Percentiles rank a stretch among this genome's conserved stretches.
Conservation (phyloP, 2,888 invertebrate species). For the Philaethria dido region DNA sequence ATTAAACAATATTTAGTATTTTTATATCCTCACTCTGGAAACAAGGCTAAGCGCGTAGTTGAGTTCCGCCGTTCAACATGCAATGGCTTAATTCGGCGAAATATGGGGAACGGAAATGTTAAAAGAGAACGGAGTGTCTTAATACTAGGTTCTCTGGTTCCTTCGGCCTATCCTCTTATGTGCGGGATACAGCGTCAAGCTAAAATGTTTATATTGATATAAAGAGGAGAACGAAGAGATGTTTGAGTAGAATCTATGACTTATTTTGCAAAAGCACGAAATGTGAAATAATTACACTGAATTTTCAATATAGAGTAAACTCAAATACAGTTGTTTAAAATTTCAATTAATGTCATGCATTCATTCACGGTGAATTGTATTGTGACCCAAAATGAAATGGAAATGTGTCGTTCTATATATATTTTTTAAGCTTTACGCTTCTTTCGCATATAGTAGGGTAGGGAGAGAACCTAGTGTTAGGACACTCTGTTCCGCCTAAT, state of each 20-base stretch:
- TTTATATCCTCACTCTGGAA: no score
- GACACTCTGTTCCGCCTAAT: background rate
- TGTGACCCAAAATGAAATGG: conserved; percentile 9
- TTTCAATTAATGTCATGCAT: background rate
- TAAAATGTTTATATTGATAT: no score
- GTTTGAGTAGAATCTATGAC: background rate
- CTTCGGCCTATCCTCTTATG: no score
- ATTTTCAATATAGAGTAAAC: background rate
- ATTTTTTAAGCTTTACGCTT: background rate
- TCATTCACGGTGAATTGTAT: conserved; percentile 6
- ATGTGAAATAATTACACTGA: background rate
- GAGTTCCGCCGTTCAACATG: no score
- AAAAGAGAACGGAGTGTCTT: no score
- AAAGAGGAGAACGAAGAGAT: no score
- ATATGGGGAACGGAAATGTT: no score
- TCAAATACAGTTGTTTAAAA: conserved; percentile 5
- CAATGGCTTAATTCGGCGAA: no score
- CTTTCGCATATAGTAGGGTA: background rate
- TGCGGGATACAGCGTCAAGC: no score
- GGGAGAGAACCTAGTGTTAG: background rate
- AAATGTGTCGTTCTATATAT: background rate
- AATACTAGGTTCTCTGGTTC: no score
- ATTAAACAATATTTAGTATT: no score
- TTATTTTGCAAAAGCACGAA: background rate
- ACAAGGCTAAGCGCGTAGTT: no score